phyloP scores from a whole-genome alignment of 2,113 vertebrate genomes.

The Emydura subglobosa region DNA sequence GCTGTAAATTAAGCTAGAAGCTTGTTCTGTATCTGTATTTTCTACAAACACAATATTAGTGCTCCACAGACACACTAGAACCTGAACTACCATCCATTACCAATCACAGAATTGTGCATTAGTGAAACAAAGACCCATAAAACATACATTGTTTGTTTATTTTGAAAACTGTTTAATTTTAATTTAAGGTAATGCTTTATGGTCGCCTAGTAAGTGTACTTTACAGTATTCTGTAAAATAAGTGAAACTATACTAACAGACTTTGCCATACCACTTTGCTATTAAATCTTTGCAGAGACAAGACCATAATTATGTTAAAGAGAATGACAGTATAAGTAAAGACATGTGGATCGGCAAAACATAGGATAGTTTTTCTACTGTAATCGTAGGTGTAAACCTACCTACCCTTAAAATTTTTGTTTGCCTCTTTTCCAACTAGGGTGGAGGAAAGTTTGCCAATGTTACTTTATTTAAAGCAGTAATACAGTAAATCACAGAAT shows the following conservation, averaged over 20 bases:
- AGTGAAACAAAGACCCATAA: neutral
- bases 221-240: neutral
- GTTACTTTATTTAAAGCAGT: neutral
- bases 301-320: neutral
- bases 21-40: neutral
- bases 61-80: neutral
- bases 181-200: neutral
- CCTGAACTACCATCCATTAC: neutral
- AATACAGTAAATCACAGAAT: neutral
- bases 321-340: accelerated
- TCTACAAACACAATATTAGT: neutral
- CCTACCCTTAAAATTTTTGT: neutral
- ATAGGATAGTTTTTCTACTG: neutral
- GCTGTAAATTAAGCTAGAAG: neutral
- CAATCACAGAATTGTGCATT: neutral
- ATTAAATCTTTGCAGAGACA: neutral
- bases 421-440: accelerated
- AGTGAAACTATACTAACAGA: accelerated
- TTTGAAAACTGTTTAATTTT: neutral
- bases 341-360: neutral
- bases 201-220: neutral
- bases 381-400: neutral
- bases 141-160: accelerated
- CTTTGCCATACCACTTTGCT: neutral
- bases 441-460: neutral